phyloP scores from a whole-genome alignment of 92 coral and sea anemone genomes.

The Porites evermanni region DNA sequence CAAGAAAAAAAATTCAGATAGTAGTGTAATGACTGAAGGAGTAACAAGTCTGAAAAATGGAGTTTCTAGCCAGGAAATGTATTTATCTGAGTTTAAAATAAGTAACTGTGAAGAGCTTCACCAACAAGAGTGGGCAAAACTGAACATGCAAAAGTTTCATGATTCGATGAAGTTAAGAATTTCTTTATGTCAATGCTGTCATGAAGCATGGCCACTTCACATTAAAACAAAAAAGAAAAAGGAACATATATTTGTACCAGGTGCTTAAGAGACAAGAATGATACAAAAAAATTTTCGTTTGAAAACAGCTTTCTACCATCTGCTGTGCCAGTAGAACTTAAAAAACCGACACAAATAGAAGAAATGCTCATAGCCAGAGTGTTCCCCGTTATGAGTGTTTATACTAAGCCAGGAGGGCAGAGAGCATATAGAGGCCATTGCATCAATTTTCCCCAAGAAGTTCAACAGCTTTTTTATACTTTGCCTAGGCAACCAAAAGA shows the following conservation, averaged over 20 bases:
- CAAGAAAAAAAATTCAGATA: too few species aligned
- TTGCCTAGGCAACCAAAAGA: slow-evolving; percentile 20
- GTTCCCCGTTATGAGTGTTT: slow-evolving; percentile 62
- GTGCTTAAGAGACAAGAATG: slow-evolving; percentile 54
- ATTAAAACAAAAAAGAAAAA: slow-evolving; percentile 13
- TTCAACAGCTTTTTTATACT: slow-evolving; percentile 61
- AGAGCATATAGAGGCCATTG: slow-evolving; percentile 64
- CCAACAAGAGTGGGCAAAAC: too few species aligned
- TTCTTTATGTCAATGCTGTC: too few species aligned
- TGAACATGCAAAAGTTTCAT: too few species aligned
- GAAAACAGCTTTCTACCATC: slow-evolving; percentile 66
- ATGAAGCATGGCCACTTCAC: not conserved
- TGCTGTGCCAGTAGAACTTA: slow-evolving; percentile 55
- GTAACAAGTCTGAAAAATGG: too few species aligned
- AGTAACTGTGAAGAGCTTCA: too few species aligned
- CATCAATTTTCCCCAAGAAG: slow-evolving; percentile 57
- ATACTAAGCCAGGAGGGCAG: slow-evolving; percentile 73
- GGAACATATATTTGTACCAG: slow-evolving; percentile 49
- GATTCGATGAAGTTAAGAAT: too few species aligned
- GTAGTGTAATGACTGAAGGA: too few species aligned
- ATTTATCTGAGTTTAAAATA: too few species aligned
- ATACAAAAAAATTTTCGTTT: slow-evolving; percentile 59
- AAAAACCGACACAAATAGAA: slow-evolving; percentile 61
- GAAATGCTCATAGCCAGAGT: slow-evolving; percentile 68
- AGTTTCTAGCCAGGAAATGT: too few species aligned